Base-by-base conservation (phyloP, 1,140 invertebrate genomes). In the Linepithema humile region DNA sequence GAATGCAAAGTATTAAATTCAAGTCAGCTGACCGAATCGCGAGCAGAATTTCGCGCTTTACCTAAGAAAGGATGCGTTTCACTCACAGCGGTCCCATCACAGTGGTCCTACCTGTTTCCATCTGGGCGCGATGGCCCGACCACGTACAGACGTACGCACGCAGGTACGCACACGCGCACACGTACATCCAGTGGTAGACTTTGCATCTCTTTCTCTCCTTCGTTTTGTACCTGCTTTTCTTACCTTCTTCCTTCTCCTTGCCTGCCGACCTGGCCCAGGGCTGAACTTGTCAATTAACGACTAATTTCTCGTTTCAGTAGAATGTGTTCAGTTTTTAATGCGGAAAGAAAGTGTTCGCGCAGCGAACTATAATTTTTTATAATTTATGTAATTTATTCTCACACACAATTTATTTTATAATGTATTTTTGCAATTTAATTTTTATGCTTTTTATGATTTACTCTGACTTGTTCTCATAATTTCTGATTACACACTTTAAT, bases 71-170 rank as follows among this genome's bases (percentile, higher is more conserved):
- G 53, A 78, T 40, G 55, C 60, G 43, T 53, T 82, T 48, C 48
- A 15, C 4, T 45, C 55, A 50, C 77, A 43, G 35, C 64, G 55
- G 72, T 62, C 26, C 57, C 82, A 88, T 75, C 75, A n/a, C n/a
- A 67, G 53, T 67, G 62, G 77, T 57, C 85, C 85, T 87, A 89
- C 85, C 83, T 87, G 82, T 83, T 89, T 86, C 77, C 67, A 74
- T 70, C 67, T 48, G 62, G 53, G 20, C 82, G 38, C 70, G 67
- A 87, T 70, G 69, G 80, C 57, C 45, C 84, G 74, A 65, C 32
- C 84, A 23, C 35, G 15, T 40, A 67, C 70, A 20, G 50, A 57
- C 26, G 57, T 43, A 59, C 74, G 55, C 69, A 55, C 55, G 48
- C 55, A 38, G 26, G 38, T n/a, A 35, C 70, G 35, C 57, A 45